Evolutionary conservation across 2,888 invertebrate genomes (phyloP), one percentile per base, ranked within the genome.

Genomic region (Allygus modestus): DNA sequence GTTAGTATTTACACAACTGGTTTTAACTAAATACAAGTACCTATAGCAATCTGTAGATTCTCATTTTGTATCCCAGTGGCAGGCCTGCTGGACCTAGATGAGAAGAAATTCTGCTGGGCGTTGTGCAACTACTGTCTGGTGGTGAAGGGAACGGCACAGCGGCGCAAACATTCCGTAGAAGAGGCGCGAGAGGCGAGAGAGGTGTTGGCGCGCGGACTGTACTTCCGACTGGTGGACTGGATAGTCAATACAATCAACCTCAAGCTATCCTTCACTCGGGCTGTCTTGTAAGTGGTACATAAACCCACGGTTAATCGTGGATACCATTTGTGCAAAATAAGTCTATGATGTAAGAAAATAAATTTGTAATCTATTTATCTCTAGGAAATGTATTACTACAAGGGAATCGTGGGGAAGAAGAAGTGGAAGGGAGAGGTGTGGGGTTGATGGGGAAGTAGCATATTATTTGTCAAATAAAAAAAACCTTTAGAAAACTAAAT

Each of bases 161-260:
- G 92, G 31, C 91, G 93, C 83, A 92, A 92, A 90, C 96, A 97
- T 90, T 94, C 94, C 2, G 93, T 94, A 17, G 94, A 95, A 85
- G 97, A 98, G 90, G 97, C 97, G 0, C 92, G 94, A 85, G 95
- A 96, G 90, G 95, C 96, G 0, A 92, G 97, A 84, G 97, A 98
- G 90, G 96, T 96, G 9, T 92, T 98, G 86, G 96, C 97, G 5
- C 95, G 96, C 89, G 95, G 96, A 15, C 91, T 97, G 33, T 98
- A 98, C 89, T 94, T 94, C 75, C 93, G 98, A 87, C 90, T 98
- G 43, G 95, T 98, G 86, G 97, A 98, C 91, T 98, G 97, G 94
- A 93, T 98, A 88, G 94, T 98, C 75, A 96, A 96, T 89, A 92
- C 94, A 85, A 95, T 98, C 85, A 98, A 98, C 90, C 93, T 94